Evolutionary conservation across 1,140 invertebrate species (phyloP), one percentile per base, ranked within the genome.

Genomic region (Aphaenogaster rudis): DNA sequence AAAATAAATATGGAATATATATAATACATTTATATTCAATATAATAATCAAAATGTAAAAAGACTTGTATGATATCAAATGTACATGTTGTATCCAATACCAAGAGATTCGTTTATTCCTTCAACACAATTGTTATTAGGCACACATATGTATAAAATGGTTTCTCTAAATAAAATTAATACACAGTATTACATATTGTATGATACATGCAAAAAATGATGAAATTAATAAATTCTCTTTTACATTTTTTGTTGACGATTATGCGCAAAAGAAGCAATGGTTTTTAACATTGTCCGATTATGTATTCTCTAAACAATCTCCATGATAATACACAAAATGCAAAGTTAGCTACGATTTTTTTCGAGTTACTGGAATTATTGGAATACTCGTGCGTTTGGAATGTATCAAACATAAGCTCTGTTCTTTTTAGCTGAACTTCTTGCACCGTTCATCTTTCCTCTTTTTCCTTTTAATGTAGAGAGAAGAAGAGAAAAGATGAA

Each of bases 1-100:
- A 59, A 17, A 5, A 42, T 72, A 72, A 36, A 72, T 21, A 71
- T 50, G 2, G 17, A 76, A 57, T 76, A 39, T 57, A 39, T 57
- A 6, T 54, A 21, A 57, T 4, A 42, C 21, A 54, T 54, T 74
- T 76, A 57, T 33, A 33, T 71, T 50, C 7, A 33, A 21, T 50
- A 50, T 52, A 33, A 71, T 7, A 66, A 66, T 39, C 13, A 36
- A 11, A 66, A 42, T 66, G 1, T 13, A 39, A 42, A 7, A 17
- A 67, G 1, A 33, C 13, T 50, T 28, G 28, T 9, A 45, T 15
- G 21, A 59, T 28, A 9, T 66, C 13, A 66, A 57, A 69, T 66
- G 36, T 45, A 15, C 3, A 11, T 50, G 28, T 28, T 28, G 9
- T 45, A 11, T 45, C 13, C 9, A 45, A 13, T 69, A 8, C 0